These are phyloP conservation scores for Halcyon smyrnensis DNA, from an alignment of 2,797 vertebrate species.

Conservation along the genomic window DNA sequence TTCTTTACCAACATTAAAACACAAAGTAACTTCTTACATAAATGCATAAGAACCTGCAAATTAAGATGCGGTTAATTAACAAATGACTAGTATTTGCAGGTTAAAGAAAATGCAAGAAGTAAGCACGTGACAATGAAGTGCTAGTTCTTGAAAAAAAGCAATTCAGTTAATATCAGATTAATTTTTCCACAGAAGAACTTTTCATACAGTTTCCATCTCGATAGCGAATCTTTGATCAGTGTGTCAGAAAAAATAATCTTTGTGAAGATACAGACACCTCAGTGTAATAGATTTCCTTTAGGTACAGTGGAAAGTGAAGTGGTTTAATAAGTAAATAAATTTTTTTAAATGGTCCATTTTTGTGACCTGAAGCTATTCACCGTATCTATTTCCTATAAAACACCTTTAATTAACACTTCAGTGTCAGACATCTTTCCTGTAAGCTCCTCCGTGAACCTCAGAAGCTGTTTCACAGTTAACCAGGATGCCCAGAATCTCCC, in stretches of 20 bases:
- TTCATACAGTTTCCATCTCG: background rate
- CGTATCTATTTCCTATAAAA: background rate
- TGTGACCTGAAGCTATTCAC: background rate
- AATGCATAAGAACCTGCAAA: background rate
- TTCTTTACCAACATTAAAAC: background rate
- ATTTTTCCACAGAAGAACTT: background rate
- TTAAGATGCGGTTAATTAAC: background rate
- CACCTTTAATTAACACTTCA: background rate
- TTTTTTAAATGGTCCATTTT: too few relatives aligned
- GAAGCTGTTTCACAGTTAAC: background rate
- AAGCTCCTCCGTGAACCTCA: background rate
- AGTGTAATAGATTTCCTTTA: background rate
- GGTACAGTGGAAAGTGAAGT: background rate
- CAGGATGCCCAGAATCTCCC: background rate
- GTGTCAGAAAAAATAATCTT: background rate
- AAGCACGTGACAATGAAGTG: background rate
- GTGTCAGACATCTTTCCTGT: background rate
- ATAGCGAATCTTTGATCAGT: slow-evolving; percentile 16
- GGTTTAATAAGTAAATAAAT: background rate
- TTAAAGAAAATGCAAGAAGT: background rate
- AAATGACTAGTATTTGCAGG: background rate
- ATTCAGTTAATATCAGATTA: background rate
- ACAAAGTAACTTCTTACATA: background rate
- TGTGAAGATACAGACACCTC: background rate
- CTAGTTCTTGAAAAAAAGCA: background rate